These are phyloP conservation scores for Lomographa bimaculata DNA, from an alignment of 2,888 invertebrate species.

Conservation along the genomic window DNA sequence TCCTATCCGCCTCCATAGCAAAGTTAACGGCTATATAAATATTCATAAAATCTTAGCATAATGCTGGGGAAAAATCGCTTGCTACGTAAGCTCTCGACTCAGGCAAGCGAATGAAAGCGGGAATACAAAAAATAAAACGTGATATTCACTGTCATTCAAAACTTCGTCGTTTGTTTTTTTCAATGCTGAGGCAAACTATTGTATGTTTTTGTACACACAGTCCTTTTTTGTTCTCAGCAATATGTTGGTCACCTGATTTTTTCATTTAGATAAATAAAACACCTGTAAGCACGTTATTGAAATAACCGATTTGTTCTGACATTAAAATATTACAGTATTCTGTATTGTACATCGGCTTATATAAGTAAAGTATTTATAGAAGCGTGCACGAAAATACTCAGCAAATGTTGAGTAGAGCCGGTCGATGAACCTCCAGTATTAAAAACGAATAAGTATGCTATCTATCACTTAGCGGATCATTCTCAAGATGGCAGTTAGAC, in stretches of 20 bases:
- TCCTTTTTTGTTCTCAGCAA: slow-evolving; percentile 4
- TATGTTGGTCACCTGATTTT: slow-evolving; percentile 13
- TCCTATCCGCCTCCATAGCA: slow-evolving; percentile 19
- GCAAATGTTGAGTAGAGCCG: slow-evolving; percentile 20
- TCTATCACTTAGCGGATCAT: slow-evolving; percentile 21
- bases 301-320: slow-evolving; percentile 25
- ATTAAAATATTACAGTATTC: slow-evolving; percentile 25
- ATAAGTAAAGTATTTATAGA: slow-evolving; percentile 32
- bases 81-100: slow-evolving; percentile 11
- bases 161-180: neutral
- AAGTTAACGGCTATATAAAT: slow-evolving; percentile 32
- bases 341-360: slow-evolving; percentile 27
- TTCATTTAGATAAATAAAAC: slow-evolving; percentile 17
- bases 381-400: slow-evolving; percentile 20
- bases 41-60: slow-evolving; percentile 28
- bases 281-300: slow-evolving; percentile 18
- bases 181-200: neutral
- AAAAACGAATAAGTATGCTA: slow-evolving; percentile 23
- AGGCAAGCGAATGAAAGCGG: neutral
- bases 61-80: slow-evolving; percentile 22
- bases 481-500: slow-evolving; percentile 29
- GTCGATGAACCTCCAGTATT: slow-evolving; percentile 28
- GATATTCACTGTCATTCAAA: neutral
- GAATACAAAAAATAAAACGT: slow-evolving; percentile 1
- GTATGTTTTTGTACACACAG: slow-evolving; percentile 4